Conservation (phyloP, 30 jellyfish, hydroid and myxozoan species). For the Hydractinia echinata region DNA sequence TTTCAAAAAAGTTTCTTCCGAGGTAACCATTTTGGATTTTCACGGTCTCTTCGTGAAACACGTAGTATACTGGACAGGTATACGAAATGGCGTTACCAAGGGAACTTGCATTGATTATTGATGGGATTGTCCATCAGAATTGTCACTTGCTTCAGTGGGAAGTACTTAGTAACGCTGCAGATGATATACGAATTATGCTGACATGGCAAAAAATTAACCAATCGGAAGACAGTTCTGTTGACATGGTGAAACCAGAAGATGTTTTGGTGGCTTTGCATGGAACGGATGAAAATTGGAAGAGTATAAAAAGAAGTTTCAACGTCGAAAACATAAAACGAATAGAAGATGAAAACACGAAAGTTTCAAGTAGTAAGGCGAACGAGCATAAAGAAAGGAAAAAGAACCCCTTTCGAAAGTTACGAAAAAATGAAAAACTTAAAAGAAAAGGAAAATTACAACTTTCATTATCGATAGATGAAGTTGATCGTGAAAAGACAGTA, state of each 20-base stretch:
- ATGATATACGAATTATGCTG: conserved; percentile 13
- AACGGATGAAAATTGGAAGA: neutral
- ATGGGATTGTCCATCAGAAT: neutral
- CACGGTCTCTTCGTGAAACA: neutral
- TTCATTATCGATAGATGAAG: conserved; percentile 18
- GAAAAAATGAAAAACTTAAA: conserved; percentile 6
- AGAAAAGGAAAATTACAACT: conserved; percentile 13
- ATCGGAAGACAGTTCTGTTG: neutral
- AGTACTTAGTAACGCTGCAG: conserved; percentile 17
- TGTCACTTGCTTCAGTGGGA: conserved; percentile 14
- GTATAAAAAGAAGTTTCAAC: neutral
- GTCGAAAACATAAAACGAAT: neutral
- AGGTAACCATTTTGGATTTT: neutral
- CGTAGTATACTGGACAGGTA: neutral
- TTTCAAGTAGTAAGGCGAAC: neutral
- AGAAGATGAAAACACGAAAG: neutral
- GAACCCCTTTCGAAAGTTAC: conserved; percentile 14
- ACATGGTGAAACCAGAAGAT: neutral
- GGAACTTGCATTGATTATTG: conserved; percentile 17
- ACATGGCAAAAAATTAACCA: conserved; percentile 8
- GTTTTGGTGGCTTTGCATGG: neutral
- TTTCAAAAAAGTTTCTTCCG: neutral
- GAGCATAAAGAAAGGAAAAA: neutral
- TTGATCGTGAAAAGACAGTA: neutral
- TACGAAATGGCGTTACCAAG: conserved; percentile 12